Evolutionary conservation across 2,797 vertebrate genomes (phyloP).

Genomic region (Anguilla pacifica): DNA sequence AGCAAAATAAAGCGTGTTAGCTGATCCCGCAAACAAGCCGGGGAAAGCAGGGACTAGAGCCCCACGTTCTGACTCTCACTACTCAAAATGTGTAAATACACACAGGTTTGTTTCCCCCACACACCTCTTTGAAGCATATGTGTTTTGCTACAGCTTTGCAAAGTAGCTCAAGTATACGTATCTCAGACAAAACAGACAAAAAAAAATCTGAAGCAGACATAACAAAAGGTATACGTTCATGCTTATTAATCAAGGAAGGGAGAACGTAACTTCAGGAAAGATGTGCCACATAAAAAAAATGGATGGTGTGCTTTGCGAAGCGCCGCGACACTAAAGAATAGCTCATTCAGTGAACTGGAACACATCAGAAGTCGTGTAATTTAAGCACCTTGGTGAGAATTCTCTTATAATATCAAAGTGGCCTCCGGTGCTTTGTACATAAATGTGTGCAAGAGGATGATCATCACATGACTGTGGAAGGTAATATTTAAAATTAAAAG

Average conservation of each 20-base stretch:
- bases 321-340: background rate
- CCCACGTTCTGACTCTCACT: background rate
- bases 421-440: background rate
- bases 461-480: background rate
- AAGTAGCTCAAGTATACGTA: constrained; percentile 8
- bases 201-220: background rate
- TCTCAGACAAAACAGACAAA: background rate
- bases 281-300: background rate
- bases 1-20: constrained; percentile 3
- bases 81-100: constrained; percentile 1
- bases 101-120: background rate
- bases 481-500: background rate
- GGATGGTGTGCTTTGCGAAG: background rate
- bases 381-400: background rate
- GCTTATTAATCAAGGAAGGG: background rate
- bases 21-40: background rate
- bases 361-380: background rate
- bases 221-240: background rate
- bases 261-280: background rate
- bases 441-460: background rate
- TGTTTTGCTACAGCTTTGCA: background rate
- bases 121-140: background rate
- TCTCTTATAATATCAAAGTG: background rate
- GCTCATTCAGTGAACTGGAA: background rate
- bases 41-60: background rate